Percentiles rank a stretch among this genome's conserved stretches.
phyloP scores from a whole-genome alignment of 2,888 invertebrate species.

The Coelinius sp. region DNA sequence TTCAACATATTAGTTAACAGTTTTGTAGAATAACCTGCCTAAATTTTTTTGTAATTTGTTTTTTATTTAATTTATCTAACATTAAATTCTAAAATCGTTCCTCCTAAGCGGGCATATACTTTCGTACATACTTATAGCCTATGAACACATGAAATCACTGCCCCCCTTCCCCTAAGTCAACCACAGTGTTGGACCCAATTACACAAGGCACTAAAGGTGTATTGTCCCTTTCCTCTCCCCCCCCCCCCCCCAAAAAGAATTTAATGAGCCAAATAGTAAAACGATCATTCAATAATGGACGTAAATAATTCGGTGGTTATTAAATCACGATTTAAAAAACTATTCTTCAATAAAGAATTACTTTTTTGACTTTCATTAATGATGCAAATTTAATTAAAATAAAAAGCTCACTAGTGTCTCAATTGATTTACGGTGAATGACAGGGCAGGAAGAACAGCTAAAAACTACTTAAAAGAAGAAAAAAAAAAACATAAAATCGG shows the following conservation, averaged over 20 bases:
- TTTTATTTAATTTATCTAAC: slow-evolving; percentile 28
- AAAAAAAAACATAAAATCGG: slow-evolving; percentile 57
- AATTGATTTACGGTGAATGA: slow-evolving; percentile 62
- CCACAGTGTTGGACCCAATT: slow-evolving; percentile 67
- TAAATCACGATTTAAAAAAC: slow-evolving; percentile 7
- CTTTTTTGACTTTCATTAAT: neutral
- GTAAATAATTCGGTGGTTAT: slow-evolving; percentile 30
- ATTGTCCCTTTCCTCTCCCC: slow-evolving; percentile 10
- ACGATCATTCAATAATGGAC: neutral
- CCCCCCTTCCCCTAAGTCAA: slow-evolving; percentile 61
- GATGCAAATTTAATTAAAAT: slow-evolving; percentile 9
- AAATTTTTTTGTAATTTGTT: neutral
- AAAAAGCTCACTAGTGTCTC: slow-evolving; percentile 33
- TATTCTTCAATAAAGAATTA: slow-evolving; percentile 16
- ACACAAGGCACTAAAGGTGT: slow-evolving; percentile 64
- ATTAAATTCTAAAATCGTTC: slow-evolving; percentile 52
- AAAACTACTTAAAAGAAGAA: slow-evolving; percentile 65
- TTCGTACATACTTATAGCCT: slow-evolving; percentile 66
- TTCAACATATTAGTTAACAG: slow-evolving; percentile 7
- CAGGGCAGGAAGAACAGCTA: slow-evolving; percentile 60
- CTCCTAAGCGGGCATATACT: slow-evolving; percentile 57
- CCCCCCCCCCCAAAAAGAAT: too few species aligned
- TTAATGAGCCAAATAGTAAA: neutral
- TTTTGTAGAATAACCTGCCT: slow-evolving; percentile 13
- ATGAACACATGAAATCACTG: slow-evolving; percentile 72